Conservation (phyloP, 2,113 vertebrate genomes). For the Rhipidura dahli region DNA sequence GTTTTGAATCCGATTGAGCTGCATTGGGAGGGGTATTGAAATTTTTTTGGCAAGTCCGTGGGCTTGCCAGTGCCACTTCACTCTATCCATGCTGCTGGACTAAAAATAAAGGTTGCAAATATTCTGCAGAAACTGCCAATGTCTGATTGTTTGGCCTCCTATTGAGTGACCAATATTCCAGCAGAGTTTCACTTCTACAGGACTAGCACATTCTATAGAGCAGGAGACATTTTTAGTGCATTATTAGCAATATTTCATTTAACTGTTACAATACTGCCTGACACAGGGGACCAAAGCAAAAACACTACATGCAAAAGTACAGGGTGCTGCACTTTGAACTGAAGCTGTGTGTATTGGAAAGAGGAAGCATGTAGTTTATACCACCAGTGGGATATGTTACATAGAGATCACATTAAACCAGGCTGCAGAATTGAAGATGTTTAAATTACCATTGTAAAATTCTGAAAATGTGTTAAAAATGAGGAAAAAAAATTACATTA, state of each 20-base stretch:
- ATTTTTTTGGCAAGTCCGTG: not conserved
- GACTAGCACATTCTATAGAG: not conserved
- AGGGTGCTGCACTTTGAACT: not conserved
- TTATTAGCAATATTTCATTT: not conserved
- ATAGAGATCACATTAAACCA: not conserved
- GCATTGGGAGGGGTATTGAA: not conserved
- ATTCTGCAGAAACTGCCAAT: not conserved
- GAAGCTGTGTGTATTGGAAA: not conserved
- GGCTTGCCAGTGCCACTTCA: not conserved
- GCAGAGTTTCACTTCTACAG: not conserved
- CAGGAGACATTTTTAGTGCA: not conserved
- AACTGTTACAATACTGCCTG: not conserved
- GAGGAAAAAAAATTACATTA: not conserved
- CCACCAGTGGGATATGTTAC: not conserved
- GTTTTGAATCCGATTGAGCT: not conserved
- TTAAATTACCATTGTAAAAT: not conserved
- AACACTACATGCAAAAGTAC: not conserved
- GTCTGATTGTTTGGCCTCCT: not conserved
- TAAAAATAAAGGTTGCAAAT: not conserved
- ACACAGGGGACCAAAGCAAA: not conserved
- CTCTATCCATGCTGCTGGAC: not conserved
- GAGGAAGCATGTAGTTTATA: not conserved
- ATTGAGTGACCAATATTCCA: not conserved
- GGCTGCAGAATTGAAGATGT: not conserved
- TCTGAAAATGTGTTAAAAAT: not conserved